Conservation (phyloP, 2,888 invertebrate genomes). For the Aspidiotus destructor region DNA sequence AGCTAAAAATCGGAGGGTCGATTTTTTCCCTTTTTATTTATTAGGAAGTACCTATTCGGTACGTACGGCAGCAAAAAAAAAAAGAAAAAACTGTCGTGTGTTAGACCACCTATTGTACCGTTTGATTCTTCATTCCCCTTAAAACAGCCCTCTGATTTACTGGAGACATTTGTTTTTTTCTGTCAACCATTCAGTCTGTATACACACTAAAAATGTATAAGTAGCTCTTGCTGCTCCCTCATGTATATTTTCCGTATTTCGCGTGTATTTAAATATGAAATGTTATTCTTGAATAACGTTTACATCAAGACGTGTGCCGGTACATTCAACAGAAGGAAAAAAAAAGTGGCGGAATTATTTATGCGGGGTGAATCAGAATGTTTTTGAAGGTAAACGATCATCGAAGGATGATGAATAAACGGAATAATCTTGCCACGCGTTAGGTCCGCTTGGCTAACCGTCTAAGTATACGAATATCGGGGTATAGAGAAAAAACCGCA, state of each 20-base stretch:
- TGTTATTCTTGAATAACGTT: neutral
- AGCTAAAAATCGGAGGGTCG: constrained; percentile 26
- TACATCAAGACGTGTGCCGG: neutral
- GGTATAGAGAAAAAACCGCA: neutral
- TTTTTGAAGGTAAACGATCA: neutral
- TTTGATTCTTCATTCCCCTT: constrained; percentile 31
- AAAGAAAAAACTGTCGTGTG: constrained; percentile 31
- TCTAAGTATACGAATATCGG: neutral
- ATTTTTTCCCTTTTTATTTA: constrained; percentile 31
- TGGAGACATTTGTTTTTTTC: constrained; percentile 33
- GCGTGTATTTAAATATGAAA: neutral
- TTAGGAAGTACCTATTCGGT: constrained; percentile 27
- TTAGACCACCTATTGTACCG: constrained; percentile 33
- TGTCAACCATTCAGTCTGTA: constrained; percentile 32
- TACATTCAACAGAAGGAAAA: neutral
- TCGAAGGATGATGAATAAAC: too few species aligned
- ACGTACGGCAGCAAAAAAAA: constrained; percentile 18
- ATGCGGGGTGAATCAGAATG: neutral
- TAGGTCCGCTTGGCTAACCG: neutral
- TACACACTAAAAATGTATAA: constrained; percentile 2
- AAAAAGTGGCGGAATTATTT: neutral
- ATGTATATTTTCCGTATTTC: neutral
- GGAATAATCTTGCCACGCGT: neutral
- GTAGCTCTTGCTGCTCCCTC: constrained; percentile 25
- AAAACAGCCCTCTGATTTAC: constrained; percentile 33